Base-by-base conservation (phyloP, 2,113 vertebrate species). In the Myxocyprinus asiaticus region DNA sequence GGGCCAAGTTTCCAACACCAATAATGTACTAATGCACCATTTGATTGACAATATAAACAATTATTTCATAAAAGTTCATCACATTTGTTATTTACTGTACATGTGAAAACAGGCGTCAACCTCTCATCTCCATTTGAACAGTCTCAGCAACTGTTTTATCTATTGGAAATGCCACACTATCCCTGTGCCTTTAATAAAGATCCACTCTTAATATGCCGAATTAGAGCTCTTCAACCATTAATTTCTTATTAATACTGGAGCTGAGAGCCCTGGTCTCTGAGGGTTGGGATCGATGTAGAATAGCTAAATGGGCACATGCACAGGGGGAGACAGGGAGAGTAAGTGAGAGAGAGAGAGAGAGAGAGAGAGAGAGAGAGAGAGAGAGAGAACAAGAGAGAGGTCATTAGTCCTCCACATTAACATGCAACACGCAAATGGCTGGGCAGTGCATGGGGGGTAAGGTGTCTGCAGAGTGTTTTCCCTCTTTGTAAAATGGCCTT, bases 201-300 rank as follows among this genome's bases (percentile, higher is more conserved):
- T 50, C 70, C 73, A 71, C 81, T 79, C 83, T 88, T 88, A 89
- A 89, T 88, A 90, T 85, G 84, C 79, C 70, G 71, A 86, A 82
- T 84, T 83, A 87, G 84, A 80, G 63, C 77, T 81, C 72, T 74
- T 80, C 68, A 68, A 59, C 43, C 33, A 81, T 82, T 70, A 62
- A 83, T 87, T 80, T 85, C 85, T 89, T 88, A 87, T 89, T 89
- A 90, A 86, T 87, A 85, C 67, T 74, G 74, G 62, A 79, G 83
- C 76, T 83, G 79, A 84, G 79, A 83, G 85, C 79, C 78, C 67
- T 50, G 44, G 74, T 82, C 86, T 86, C 85, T 58, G 59, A 71
- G 79, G 80, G 85, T 67, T 76, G 63, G 85, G 85, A 89, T 90
- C 87, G 84, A 86, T 91, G 82, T 76, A 82, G 77, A 90, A 86